phyloP scores from a whole-genome alignment of 2,888 invertebrate species.

The Teleogryllus oceanicus region DNA sequence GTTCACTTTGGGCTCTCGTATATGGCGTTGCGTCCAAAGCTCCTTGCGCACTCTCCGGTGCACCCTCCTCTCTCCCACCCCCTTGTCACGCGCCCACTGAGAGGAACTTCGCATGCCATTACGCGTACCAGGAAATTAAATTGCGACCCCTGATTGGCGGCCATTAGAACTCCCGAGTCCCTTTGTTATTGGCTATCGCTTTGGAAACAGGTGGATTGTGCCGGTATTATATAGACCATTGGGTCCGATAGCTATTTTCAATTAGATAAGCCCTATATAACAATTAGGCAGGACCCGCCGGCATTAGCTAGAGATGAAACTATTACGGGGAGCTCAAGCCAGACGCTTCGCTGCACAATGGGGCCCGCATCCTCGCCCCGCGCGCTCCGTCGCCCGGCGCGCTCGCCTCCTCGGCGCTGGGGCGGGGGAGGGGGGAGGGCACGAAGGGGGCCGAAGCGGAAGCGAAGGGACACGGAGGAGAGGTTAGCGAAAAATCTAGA shows the following conservation, averaged over 20 bases:
- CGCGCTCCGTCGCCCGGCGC: neutral
- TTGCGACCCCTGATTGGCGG: slow-evolving; percentile 44
- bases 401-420: neutral
- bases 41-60: neutral
- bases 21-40: too few relatives aligned
- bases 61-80: neutral
- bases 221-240: slow-evolving; percentile 18
- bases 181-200: slow-evolving; percentile 25
- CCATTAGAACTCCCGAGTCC: slow-evolving; percentile 43
- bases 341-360: neutral
- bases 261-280: slow-evolving; percentile 28
- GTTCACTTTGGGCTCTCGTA: too few relatives aligned
- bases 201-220: slow-evolving; percentile 2
- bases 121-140: slow-evolving; percentile 47
- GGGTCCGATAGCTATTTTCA: slow-evolving; percentile 28
- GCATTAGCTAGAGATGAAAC: slow-evolving; percentile 18
- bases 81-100: neutral
- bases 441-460: too few relatives aligned
- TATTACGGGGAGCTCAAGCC: slow-evolving; percentile 1
- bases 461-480: too few relatives aligned
- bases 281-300: neutral
- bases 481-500: too few relatives aligned
- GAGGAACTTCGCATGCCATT: neutral
- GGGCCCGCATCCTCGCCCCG: neutral
- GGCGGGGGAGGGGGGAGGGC: neutral